phyloP scores from a whole-genome alignment of 2,888 invertebrate genomes.

The Tromatobia lineatoria region DNA sequence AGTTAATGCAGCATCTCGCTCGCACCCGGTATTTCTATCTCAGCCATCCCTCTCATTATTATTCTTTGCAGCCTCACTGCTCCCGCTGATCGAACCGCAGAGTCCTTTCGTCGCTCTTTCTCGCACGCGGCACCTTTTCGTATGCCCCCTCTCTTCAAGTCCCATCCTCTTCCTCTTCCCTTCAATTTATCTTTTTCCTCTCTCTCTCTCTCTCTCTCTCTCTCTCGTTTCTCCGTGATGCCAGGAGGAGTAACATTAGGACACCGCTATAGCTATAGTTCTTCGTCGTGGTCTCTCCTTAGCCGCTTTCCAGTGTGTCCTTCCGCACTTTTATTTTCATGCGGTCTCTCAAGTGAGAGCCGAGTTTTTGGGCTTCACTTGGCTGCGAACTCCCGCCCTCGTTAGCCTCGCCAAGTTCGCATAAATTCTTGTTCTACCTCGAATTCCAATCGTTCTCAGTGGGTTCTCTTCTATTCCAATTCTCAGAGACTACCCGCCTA shows the following conservation, averaged over 20 bases:
- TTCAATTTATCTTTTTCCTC: constrained; percentile 62
- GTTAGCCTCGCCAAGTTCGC: constrained; percentile 72
- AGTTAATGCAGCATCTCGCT: constrained; percentile 54
- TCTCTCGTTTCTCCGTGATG: constrained; percentile 34
- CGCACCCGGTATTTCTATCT: constrained; percentile 57
- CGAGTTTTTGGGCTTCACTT: constrained; percentile 68
- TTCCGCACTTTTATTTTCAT: constrained; percentile 52
- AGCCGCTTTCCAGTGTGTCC: not conserved
- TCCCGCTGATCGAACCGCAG: constrained; percentile 56
- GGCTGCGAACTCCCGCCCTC: constrained; percentile 62
- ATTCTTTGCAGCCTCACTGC: constrained; percentile 70
- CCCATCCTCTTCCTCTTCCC: constrained; percentile 50
- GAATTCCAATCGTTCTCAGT: constrained; percentile 66
- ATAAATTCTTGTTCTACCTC: constrained; percentile 71
- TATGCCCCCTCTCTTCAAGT: constrained; percentile 32
- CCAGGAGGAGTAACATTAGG: constrained; percentile 9
- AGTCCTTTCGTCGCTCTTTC: constrained; percentile 32
- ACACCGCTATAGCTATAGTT: constrained; percentile 30
- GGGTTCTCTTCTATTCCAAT: constrained; percentile 56
- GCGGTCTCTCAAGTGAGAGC: constrained; percentile 60
- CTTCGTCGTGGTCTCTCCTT: constrained; percentile 36
- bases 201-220: too few relatives aligned
- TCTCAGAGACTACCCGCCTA: constrained; percentile 29
- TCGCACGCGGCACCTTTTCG: constrained; percentile 69
- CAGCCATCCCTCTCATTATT: constrained; percentile 70